Percentiles rank a stretch among this genome's conserved stretches.
Evolutionary conservation across 2,797 vertebrate genomes (phyloP).

Genomic region (Smutsia gigantea): DNA sequence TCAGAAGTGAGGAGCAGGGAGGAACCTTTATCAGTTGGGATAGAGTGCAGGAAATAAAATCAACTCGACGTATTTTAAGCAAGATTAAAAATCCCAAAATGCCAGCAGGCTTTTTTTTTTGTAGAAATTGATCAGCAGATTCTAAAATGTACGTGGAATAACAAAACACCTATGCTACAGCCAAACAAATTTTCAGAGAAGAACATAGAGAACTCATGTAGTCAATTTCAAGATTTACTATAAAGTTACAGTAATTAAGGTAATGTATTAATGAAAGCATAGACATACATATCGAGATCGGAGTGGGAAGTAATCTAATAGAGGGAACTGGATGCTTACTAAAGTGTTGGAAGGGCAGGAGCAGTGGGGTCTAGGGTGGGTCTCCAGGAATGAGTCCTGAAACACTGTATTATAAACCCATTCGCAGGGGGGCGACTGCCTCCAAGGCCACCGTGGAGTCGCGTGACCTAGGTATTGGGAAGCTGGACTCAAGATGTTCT

Average conservation of each 20-base stretch:
- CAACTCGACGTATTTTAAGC: not conserved
- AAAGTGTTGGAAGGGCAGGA: not conserved
- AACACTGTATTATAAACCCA: not conserved
- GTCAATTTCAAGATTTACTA: not conserved
- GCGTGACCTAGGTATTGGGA: not conserved
- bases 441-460: not conserved
- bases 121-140: not conserved
- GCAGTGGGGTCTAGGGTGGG: not conserved
- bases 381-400: not conserved
- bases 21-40: not conserved
- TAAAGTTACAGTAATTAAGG: not conserved
- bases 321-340: not conserved
- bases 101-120: not conserved
- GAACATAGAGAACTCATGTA: not conserved
- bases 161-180: not conserved
- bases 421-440: not conserved
- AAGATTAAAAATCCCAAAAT: conserved; percentile 23
- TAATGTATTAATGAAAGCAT: not conserved
- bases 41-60: conserved; percentile 14
- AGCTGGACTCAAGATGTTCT: not conserved
- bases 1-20: not conserved
- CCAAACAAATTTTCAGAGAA: not conserved
- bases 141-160: not conserved
- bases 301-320: not conserved
- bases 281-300: accelerated